A percentile compares a stretch with the other conserved stretches of the same genome.
These are phyloP conservation scores for Metaphire vulgaris DNA, from an alignment of 1,140 invertebrate genomes.

Conservation along the genomic window DNA sequence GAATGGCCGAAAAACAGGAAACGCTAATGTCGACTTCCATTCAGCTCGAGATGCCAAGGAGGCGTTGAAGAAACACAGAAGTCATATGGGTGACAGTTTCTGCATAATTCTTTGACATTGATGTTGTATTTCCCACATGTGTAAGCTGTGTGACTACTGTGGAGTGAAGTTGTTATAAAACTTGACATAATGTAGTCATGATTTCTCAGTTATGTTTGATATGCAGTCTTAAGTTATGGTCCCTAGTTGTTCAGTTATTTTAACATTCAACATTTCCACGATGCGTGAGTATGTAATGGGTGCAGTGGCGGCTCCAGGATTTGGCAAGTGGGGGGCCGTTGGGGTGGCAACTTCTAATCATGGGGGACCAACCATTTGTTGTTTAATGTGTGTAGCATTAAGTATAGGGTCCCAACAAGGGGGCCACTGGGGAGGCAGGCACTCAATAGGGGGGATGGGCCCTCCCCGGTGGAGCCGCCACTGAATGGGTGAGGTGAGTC, in stretches of 20 bases:
- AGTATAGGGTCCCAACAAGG: too few relatives aligned
- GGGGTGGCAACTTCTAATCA: too few relatives aligned
- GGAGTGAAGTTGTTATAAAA: neutral
- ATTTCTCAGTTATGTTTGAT: neutral
- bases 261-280: neutral
- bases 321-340: too few relatives aligned
- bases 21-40: constrained; percentile 85
- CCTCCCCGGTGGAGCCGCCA: too few relatives aligned
- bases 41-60: constrained; percentile 78
- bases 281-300: too few relatives aligned
- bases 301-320: too few relatives aligned
- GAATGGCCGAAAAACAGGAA: constrained; percentile 76
- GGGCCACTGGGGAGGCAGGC: too few relatives aligned
- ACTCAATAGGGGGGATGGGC: too few relatives aligned
- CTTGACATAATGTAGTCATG: neutral
- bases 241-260: neutral
- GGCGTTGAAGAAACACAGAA: constrained; percentile 65
- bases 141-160: neutral
- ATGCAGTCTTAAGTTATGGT: neutral
- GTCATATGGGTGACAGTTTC: constrained; percentile 1
- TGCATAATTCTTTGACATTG: neutral
- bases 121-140: neutral
- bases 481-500: too few relatives aligned
- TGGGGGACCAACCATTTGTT: too few relatives aligned
- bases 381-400: too few relatives aligned